Base-by-base conservation (phyloP, 1,140 invertebrate genomes). In the Cydia splendana region DNA sequence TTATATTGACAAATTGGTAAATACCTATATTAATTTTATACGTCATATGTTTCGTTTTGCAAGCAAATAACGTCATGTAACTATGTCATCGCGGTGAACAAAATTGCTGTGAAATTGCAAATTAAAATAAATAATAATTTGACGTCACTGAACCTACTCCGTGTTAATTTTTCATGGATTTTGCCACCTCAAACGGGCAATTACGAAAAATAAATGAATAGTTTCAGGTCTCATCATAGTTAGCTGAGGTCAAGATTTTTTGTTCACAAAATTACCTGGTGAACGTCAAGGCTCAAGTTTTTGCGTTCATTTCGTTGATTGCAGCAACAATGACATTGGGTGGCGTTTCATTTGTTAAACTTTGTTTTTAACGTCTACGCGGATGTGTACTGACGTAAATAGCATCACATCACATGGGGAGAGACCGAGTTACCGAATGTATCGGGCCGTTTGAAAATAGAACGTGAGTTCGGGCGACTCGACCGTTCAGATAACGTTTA, bases 371-470 rank as follows among this genome's bases (percentile, higher is more conserved):
- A 45, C 67, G 80, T 67, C 69, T 65, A 82, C 65, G 62, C 77
- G 75, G 79, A 80, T 79, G 79, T 74, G 79, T 74, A 76, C 81
- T 82, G 81, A 82, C 81, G 81, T 83, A 86, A 85, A 81, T 82
- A 82, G 79, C 79, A 75, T 77, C 80, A 82, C 75, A 81, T 83
- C 77, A 82, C 79, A 82, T 82, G 80, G 77, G 82, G 73, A 74
- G 76, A 78, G 79, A 78, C 76, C 67, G 78, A 77, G 65, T 79
- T 73, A 78, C 79, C 82, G 77, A 79, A 86, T 83, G 82, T 87
- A 86, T 86, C 80, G 85, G 84, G 85, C 87, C 82, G 82, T 82
- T 86, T 82, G 79, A 87, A 88, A 86, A 88, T 88, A 90, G 88
- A 88, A 84, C 82, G 76, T 74, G 79, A 79, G 82, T 82, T 84